A percentile compares a stretch with the other conserved stretches of the same genome.
Evolutionary conservation across 2,888 invertebrate genomes (phyloP).

Genomic region (Thymelicus lineola): DNA sequence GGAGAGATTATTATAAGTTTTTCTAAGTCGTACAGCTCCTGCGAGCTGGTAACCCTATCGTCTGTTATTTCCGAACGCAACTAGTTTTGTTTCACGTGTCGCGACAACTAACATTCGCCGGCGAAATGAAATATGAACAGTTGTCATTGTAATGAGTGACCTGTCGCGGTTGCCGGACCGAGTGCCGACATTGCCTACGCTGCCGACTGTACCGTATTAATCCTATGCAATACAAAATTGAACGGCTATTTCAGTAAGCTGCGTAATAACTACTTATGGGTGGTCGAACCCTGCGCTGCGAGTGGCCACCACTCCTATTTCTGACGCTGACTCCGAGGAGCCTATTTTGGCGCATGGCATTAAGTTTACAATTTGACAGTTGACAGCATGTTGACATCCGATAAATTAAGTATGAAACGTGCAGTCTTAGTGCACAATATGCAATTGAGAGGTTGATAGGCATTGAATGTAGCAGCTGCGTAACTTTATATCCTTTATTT

Average conservation of each 20-base stretch:
- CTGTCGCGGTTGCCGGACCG: slow-evolving; percentile 18
- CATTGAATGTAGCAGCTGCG: too few species aligned
- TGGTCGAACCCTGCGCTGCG: slow-evolving; percentile 21
- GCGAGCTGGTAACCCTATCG: background rate
- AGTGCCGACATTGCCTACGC: too few species aligned
- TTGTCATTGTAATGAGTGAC: slow-evolving; percentile 36
- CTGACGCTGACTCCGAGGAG: background rate
- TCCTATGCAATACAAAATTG: slow-evolving; percentile 12
- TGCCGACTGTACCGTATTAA: slow-evolving; percentile 20
- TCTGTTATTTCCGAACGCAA: slow-evolving; percentile 28
- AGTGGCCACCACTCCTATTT: background rate
- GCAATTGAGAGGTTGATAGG: background rate
- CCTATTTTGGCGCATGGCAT: background rate
- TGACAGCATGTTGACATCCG: background rate
- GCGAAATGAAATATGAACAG: slow-evolving; percentile 36
- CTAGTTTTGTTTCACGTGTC: slow-evolving; percentile 33
- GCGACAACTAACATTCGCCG: slow-evolving; percentile 23
- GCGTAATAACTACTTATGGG: slow-evolving; percentile 24
- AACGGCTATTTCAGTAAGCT: slow-evolving; percentile 40
- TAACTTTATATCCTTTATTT: too few species aligned
- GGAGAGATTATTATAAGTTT: too few species aligned
- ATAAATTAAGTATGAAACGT: too few species aligned
- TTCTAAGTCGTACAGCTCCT: background rate
- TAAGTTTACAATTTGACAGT: slow-evolving; percentile 4
- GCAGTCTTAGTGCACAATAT: background rate